These are phyloP conservation scores for Sminthopsis crassicaudata DNA, from an alignment of 2,113 vertebrate species.

Conservation along the genomic window DNA sequence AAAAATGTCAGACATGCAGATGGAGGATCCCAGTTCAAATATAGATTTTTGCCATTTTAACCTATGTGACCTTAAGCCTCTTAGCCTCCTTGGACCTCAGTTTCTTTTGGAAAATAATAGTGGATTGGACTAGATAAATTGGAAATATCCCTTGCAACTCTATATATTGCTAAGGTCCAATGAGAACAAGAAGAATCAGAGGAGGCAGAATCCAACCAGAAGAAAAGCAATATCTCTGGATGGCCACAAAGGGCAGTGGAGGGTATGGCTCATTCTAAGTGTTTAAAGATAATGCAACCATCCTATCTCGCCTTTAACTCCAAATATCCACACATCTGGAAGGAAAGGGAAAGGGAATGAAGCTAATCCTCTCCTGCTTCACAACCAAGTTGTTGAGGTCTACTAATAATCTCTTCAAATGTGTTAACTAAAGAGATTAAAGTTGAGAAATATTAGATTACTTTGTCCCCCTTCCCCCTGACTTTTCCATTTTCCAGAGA, in stretches of 20 bases:
- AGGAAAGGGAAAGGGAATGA: not conserved
- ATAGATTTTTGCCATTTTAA: not conserved
- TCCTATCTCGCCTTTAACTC: not conserved
- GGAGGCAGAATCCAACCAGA: not conserved
- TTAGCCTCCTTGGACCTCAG: not conserved
- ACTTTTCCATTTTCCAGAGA: not conserved
- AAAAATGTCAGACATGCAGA: not conserved
- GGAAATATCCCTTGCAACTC: not conserved
- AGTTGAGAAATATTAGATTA: not conserved
- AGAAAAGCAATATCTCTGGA: not conserved
- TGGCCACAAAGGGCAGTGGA: not conserved
- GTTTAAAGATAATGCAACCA: not conserved
- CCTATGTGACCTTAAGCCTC: not conserved
- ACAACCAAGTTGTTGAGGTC: not conserved
- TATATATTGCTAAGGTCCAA: not conserved
- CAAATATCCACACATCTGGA: not conserved
- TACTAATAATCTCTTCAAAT: not conserved
- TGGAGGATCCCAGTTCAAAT: not conserved
- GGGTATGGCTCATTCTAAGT: not conserved
- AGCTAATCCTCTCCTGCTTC: not conserved
- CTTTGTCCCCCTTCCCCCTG: not conserved
- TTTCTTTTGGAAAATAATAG: not conserved
- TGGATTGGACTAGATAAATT: not conserved
- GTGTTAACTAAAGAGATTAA: not conserved
- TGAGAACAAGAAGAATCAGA: not conserved